Evolutionary conservation across 2,888 invertebrate species (phyloP), one percentile per base, ranked within the genome.

Genomic region (Parochlus steinenii): DNA sequence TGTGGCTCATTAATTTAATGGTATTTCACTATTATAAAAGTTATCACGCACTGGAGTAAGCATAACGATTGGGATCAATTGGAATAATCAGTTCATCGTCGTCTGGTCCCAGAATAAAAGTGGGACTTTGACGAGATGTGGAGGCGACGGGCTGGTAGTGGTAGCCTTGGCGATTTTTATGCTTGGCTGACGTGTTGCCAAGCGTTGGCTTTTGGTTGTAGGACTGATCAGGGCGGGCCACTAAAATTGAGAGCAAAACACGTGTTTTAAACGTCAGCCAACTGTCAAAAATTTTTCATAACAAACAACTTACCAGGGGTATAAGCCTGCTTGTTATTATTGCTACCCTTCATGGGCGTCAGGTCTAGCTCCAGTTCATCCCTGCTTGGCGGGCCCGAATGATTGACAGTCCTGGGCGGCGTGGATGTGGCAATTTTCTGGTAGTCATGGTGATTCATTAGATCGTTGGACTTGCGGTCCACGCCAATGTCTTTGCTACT

Each of bases 71-170:
- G n/a, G 54, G 58, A 58, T 51, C 55, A 14, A 34, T 34, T 34
- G 34, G 34, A 15, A 34, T 34, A 19, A 34, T 34, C 8, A 34
- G 34, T 19, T 34, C 34, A 20, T 34, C 34, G 16, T 34, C 34
- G 8, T 34, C 34, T 3, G 18, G 28, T 47, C 55, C 57, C 47
- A 59, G 44, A 44, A 58, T 49, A 48, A 59, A 59, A 45, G 58
- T 58, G 46, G 61, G 61, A 51, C 61, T 60, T 51, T 64, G 61
- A 56, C 62, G 61, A 48, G 66, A 66, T 49, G 66, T 67, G 46
- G 65, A 64, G 50, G 57, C 56, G 46, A 57, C 54, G 46, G 56
- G 56, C 49, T 58, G 58, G 52, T 59, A 59, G 51, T 59, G 59
- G 50, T 59, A 59, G 47, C 58, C 59, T 52, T 59, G 57, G 48